Evolutionary conservation across 2,888 invertebrate genomes (phyloP).

Genomic region (Automeris io): DNA sequence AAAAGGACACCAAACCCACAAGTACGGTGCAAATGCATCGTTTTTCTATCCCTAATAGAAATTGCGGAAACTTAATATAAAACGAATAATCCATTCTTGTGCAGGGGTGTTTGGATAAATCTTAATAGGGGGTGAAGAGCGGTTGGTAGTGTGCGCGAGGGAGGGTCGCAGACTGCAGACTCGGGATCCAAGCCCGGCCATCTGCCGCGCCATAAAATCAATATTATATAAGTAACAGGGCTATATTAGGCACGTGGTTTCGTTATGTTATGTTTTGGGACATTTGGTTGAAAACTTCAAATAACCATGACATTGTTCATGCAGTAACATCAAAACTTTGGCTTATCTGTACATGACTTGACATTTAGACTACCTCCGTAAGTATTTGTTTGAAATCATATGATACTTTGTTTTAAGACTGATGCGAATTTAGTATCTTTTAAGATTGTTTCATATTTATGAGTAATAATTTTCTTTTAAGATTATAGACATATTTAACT

Average conservation of each 20-base stretch:
- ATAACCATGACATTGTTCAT: no score
- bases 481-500: no score
- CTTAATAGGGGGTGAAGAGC: constrained; percentile 68
- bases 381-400: background rate
- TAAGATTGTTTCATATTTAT: background rate
- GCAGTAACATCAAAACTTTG: no score
- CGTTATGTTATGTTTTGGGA: constrained; percentile 12
- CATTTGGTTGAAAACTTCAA: background rate
- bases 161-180: constrained; percentile 50
- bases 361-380: background rate
- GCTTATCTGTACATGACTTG: background rate
- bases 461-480: background rate
- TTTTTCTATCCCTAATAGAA: constrained; percentile 62
- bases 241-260: constrained; percentile 40
- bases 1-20: constrained; percentile 51
- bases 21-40: constrained; percentile 45
- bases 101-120: constrained; percentile 71
- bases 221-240: constrained; percentile 65
- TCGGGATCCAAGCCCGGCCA: constrained; percentile 55
- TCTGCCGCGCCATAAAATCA: constrained; percentile 72
- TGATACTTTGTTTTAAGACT: background rate
- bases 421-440: background rate
- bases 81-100: constrained; percentile 70
- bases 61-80: constrained; percentile 76
- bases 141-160: constrained; percentile 44